These are phyloP conservation scores for Zosterops pallidus DNA, from an alignment of 2,113 vertebrate species.

Conservation along the genomic window DNA sequence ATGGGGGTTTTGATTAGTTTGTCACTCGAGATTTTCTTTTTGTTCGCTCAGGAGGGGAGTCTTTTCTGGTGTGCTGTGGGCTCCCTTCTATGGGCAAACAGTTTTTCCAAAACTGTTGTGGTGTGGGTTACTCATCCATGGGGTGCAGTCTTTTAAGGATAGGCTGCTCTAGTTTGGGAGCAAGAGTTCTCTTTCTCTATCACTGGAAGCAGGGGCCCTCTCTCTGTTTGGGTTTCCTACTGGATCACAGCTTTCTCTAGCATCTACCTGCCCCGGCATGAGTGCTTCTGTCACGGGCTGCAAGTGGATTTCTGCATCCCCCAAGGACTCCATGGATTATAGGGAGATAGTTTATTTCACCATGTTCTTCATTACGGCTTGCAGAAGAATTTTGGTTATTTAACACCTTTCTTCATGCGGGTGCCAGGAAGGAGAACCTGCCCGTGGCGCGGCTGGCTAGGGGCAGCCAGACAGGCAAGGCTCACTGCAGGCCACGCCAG, in stretches of 20 bases:
- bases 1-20: background rate
- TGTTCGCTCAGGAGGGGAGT: too few species aligned
- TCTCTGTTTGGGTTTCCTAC: background rate
- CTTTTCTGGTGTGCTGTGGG: too few species aligned
- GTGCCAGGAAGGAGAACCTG: too few species aligned
- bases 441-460: too few species aligned
- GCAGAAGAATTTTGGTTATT: background rate
- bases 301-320: background rate
- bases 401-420: too few species aligned
- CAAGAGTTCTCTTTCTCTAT: background rate
- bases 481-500: too few species aligned
- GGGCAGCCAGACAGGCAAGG: too few species aligned
- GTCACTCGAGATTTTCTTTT: too few species aligned
- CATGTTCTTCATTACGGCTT: background rate
- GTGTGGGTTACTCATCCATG: too few species aligned
- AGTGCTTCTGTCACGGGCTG: background rate
- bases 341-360: background rate
- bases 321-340: background rate
- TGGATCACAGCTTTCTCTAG: background rate
- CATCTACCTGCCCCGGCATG: background rate
- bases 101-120: too few species aligned
- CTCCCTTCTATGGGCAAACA: too few species aligned
- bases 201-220: background rate
- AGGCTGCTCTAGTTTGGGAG: background rate
- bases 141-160: too few species aligned